These are phyloP conservation scores for Pseudomugil tenellus DNA, from an alignment of 2,797 vertebrate genomes.

Conservation along the genomic window DNA sequence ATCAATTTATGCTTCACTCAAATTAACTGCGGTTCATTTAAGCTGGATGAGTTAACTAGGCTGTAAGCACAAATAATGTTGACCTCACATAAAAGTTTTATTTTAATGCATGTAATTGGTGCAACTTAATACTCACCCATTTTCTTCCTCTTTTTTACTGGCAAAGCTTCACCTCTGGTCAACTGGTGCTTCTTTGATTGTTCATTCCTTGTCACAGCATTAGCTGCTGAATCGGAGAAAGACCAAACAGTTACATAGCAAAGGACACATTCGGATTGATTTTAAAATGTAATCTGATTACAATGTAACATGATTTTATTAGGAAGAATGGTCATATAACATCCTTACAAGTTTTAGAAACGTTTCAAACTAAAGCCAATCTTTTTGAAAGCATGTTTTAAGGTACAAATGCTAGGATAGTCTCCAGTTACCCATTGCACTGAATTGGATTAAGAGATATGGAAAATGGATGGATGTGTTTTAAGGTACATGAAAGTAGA, in stretches of 20 bases:
- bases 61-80: neutral
- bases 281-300: neutral
- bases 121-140: slow-evolving; percentile 45
- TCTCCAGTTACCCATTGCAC: too few relatives aligned
- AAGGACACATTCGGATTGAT: neutral
- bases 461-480: too few relatives aligned
- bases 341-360: neutral
- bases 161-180: slow-evolving; percentile 39
- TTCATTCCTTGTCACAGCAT: slow-evolving; percentile 20
- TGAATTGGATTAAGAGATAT: too few relatives aligned
- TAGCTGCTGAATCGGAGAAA: slow-evolving; percentile 21
- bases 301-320: too few relatives aligned
- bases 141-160: slow-evolving; percentile 61
- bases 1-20: neutral
- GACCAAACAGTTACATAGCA: neutral
- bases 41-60: neutral
- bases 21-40: neutral
- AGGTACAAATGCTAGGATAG: too few relatives aligned
- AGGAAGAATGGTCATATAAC: neutral
- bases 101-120: neutral
- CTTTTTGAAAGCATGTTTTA: too few relatives aligned
- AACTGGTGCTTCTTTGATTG: slow-evolving; percentile 51
- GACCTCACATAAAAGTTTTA: neutral
- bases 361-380: too few relatives aligned
- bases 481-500: too few relatives aligned